Conservation (phyloP, 2,888 invertebrate species). For the Dendrolimus houi region DNA sequence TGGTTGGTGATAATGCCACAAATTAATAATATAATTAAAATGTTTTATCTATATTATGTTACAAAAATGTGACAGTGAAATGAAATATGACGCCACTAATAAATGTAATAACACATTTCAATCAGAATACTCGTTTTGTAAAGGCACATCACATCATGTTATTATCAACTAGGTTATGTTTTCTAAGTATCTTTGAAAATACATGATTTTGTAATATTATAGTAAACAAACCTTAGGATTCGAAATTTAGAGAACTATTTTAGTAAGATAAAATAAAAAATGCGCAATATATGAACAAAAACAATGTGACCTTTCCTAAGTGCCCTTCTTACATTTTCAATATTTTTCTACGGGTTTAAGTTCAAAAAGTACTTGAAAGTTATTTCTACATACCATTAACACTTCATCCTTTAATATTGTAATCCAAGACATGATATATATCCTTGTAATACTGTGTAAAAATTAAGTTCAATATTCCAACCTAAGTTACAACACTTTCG, state of each 20-base stretch:
- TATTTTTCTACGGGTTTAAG: slow-evolving; percentile 12
- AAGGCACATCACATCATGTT: not conserved
- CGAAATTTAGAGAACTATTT: not conserved
- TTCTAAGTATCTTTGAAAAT: not conserved
- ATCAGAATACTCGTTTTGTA: too few relatives aligned
- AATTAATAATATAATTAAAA: too few relatives aligned
- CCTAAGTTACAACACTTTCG: slow-evolving; percentile 38
- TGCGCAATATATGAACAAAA: slow-evolving; percentile 5
- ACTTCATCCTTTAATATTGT: slow-evolving; percentile 47
- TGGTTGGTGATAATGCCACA: too few relatives aligned
- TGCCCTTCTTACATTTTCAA: slow-evolving; percentile 25
- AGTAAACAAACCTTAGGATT: not conserved
- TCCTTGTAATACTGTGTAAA: slow-evolving; percentile 32
- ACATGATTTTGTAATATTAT: not conserved
- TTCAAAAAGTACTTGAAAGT: slow-evolving; percentile 1
- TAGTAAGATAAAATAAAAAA: not conserved
- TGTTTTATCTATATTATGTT: too few relatives aligned
- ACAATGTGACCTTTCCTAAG: slow-evolving; percentile 32
- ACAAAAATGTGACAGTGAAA: too few relatives aligned
- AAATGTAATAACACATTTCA: too few relatives aligned
- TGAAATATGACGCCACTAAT: too few relatives aligned
- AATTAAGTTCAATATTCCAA: slow-evolving; percentile 42
- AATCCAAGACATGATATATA: slow-evolving; percentile 33
- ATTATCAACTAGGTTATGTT: slow-evolving; percentile 1
- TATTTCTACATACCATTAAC: slow-evolving; percentile 53